Evolutionary conservation across 2,888 invertebrate genomes (phyloP).

Genomic region (Seira ritae): DNA sequence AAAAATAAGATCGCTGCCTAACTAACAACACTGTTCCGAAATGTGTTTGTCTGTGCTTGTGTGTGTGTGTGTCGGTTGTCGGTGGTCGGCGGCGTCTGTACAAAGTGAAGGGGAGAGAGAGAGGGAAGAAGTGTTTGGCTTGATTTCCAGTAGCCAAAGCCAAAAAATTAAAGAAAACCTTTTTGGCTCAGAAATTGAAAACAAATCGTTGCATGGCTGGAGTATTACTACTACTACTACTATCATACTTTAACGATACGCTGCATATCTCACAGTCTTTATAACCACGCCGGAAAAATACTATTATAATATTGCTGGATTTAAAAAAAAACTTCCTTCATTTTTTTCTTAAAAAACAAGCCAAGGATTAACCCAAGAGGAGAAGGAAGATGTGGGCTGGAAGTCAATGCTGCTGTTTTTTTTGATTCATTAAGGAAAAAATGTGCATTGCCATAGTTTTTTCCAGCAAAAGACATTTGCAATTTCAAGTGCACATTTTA

Average conservation of each 20-base stretch:
- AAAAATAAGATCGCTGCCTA: conserved; percentile 23
- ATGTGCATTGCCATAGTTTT: conserved; percentile 10
- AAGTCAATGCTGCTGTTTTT: conserved; percentile 4
- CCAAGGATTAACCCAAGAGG: conserved; percentile 28
- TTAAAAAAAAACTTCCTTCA: conserved; percentile 18
- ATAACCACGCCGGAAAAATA: conserved; percentile 38
- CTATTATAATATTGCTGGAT: conserved; percentile 39
- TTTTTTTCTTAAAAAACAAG: background rate
- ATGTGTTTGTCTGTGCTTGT: conserved; percentile 27
- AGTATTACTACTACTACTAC: conserved; percentile 28
- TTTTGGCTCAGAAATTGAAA: conserved; percentile 69
- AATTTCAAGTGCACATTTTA: conserved; percentile 12
- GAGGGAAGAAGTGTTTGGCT: conserved; percentile 65
- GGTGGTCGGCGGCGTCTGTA: conserved; percentile 39
- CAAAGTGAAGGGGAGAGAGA: conserved; percentile 39
- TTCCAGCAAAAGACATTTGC: conserved; percentile 5
- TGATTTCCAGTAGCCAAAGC: conserved; percentile 67
- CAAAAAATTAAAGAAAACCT: conserved; percentile 67
- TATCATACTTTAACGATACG: conserved; percentile 23
- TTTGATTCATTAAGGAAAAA: conserved; percentile 10
- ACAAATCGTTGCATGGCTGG: conserved; percentile 68
- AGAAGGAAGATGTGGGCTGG: conserved; percentile 20
- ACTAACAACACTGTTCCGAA: conserved; percentile 38
- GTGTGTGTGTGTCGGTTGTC: conserved; percentile 45
- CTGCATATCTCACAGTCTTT: conserved; percentile 54